Base-by-base conservation (phyloP, 1,140 invertebrate species). In the Drosophila varians region DNA sequence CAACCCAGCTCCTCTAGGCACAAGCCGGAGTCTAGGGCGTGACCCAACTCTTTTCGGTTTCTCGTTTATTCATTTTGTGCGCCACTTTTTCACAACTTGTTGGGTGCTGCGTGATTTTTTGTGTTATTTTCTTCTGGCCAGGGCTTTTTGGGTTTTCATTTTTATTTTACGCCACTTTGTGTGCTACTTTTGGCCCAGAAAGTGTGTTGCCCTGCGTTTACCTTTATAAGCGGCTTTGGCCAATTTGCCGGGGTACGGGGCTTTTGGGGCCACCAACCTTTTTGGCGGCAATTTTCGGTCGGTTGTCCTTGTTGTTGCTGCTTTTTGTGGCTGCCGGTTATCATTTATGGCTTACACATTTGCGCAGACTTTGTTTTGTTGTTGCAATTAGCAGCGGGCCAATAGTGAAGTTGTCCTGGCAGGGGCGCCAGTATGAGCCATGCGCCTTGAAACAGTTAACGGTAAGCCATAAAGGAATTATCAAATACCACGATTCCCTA, bases 271-370 rank as follows among this genome's bases (percentile, higher is more conserved):
- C 5, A 8, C 21, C 57, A 28, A 51, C 43, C 60, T 46, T 51
- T 21, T 46, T 51, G 54, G 38, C 38, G 69, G 53, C 56, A 53
- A 57, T 53, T 57, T 48, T 65, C 60, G 62, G 55, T 64, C 45
- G 46, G 53, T 66, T 62, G 62, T 42, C 43, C 77, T 55, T 38
- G 36, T 16, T 38, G 66, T 78, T 78, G 61, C 38, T 3, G 38
- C 16, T 42, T 4, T n/a, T 38, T 82, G 77, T 14, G 73, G 78
- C 68, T 65, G 52, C 76, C 69, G 79, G 82, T 86, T 86, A 82
- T 87, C 77, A 88, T 87, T 87, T 87, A 87, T 87, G 82, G 82
- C 77, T 82, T 82, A 86, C 77, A 87, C 82, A 82, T 82, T 87
- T 86, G 64, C 58, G 69, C 73, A 70, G 64, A 68, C 46, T 16